Evolutionary conservation across 2,888 invertebrate genomes (phyloP).

Genomic region (Thysanoteuthis rhombus): DNA sequence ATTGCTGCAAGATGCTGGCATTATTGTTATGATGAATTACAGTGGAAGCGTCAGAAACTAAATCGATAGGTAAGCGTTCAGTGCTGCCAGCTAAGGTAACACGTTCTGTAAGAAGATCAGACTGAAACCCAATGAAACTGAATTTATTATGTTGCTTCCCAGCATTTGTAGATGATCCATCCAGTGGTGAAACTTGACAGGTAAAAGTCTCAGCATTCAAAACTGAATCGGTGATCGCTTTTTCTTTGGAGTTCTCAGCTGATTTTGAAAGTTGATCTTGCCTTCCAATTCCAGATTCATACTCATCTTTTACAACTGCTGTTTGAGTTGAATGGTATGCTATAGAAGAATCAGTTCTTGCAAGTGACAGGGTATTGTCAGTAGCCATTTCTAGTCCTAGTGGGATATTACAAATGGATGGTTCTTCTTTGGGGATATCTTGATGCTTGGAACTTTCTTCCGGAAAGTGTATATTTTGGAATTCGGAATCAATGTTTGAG

Average conservation of each 20-base stretch:
- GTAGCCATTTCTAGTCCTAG: neutral
- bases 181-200: neutral
- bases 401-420: neutral
- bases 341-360: neutral
- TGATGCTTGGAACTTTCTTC: neutral
- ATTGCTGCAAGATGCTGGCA: neutral
- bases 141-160: neutral
- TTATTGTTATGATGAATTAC: neutral
- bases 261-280: neutral
- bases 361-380: neutral
- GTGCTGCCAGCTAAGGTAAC: neutral
- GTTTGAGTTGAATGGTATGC: neutral
- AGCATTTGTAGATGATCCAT: neutral
- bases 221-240: neutral
- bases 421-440: neutral
- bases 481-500: neutral
- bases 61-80: neutral
- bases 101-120: neutral
- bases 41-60: neutral
- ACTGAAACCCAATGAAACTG: neutral
- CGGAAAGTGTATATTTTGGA: neutral
- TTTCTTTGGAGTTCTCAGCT: neutral
- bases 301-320: neutral
- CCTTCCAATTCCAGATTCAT: neutral
- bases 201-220: neutral